A percentile compares a stretch with the other conserved stretches of the same genome.
These are phyloP conservation scores for Drosophila gaucha DNA, from an alignment of 2,888 invertebrate species.

Conservation along the genomic window DNA sequence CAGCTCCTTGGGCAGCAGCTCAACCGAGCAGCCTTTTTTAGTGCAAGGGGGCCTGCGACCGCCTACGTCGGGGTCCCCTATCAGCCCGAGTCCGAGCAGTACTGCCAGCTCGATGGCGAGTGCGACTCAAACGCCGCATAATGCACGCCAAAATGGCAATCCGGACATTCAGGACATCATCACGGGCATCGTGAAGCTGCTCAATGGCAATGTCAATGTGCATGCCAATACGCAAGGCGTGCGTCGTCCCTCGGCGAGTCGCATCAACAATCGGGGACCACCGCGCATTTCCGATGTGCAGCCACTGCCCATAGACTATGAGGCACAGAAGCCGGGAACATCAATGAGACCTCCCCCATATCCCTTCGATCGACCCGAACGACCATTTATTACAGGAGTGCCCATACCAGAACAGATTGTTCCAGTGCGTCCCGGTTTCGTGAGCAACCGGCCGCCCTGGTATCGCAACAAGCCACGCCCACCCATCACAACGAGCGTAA, in stretches of 20 bases:
- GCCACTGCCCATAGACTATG: constrained; percentile 87
- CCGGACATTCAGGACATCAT: constrained; percentile 96
- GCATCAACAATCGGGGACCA: constrained; percentile 96
- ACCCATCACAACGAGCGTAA: constrained; percentile 81
- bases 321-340: constrained; percentile 82
- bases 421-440: constrained; percentile 88
- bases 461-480: constrained; percentile 87
- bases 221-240: constrained; percentile 90
- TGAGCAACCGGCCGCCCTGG: constrained; percentile 88
- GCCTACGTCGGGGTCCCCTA: constrained; percentile 84
- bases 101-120: constrained; percentile 80
- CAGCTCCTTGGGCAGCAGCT: constrained; percentile 29
- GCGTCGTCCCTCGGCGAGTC: constrained; percentile 89
- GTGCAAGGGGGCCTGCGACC: constrained; percentile 85
- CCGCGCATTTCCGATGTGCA: constrained; percentile 93
- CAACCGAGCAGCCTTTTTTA: constrained; percentile 83
- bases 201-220: constrained; percentile 95
- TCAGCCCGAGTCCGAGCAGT: constrained; percentile 82
- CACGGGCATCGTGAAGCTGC: constrained; percentile 93
- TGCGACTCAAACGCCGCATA: constrained; percentile 78
- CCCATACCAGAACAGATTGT: constrained; percentile 91
- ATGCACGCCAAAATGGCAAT: constrained; percentile 86
- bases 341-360: constrained; percentile 86
- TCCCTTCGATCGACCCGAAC: constrained; percentile 89
- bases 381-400: constrained; percentile 88